Percentiles rank a stretch among this genome's conserved stretches.
Conservation (phyloP, 2,888 invertebrate species). For the Adelphocoris suturalis region DNA sequence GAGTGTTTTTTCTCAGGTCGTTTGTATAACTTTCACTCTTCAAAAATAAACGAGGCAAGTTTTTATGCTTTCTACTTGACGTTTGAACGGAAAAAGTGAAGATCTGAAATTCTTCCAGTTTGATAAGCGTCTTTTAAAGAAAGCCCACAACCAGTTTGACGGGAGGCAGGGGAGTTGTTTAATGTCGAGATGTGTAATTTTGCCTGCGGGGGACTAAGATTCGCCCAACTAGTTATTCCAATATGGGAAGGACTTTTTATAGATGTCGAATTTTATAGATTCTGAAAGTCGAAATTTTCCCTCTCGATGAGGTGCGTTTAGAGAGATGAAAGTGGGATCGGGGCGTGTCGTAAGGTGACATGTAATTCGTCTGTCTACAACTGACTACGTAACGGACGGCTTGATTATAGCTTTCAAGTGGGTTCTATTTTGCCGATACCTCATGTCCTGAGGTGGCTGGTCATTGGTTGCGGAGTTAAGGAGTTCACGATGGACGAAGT, state of each 20-base stretch:
- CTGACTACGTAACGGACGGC: too few species aligned
- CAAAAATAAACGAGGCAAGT: neutral
- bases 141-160: neutral
- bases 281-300: constrained; percentile 6
- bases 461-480: too few species aligned
- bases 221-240: neutral
- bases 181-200: neutral
- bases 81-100: neutral
- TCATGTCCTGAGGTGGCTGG: too few species aligned
- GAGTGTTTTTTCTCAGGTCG: neutral
- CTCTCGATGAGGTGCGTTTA: neutral
- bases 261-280: neutral
- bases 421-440: too few species aligned
- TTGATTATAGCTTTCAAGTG: too few species aligned
- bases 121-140: neutral
- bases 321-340: neutral
- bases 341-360: constrained; percentile 2
- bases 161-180: constrained; percentile 2
- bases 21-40: constrained; percentile 7
- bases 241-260: neutral
- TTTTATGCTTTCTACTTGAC: constrained; percentile 10
- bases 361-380: neutral
- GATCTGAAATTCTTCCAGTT: constrained; percentile 27
- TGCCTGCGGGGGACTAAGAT: neutral
- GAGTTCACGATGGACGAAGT: too few species aligned